Evolutionary conservation across 2,888 invertebrate genomes (phyloP), one percentile per base, ranked within the genome.

Genomic region (Gasteruption jaculator): DNA sequence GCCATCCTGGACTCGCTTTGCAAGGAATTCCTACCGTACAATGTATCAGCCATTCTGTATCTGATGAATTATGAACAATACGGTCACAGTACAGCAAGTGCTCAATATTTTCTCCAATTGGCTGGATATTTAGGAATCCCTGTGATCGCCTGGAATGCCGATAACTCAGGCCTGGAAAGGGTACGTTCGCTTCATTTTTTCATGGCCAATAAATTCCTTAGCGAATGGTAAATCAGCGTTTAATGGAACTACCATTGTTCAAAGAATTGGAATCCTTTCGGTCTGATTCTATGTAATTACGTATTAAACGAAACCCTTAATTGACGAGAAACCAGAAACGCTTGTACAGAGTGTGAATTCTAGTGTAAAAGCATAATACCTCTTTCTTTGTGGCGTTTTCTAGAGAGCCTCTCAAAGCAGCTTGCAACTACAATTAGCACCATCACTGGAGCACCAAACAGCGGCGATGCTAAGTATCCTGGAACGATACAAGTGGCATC

Each of bases 101-200:
- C 91, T 44, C 92, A 93, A 72, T 93, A 93, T 74, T 91, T 93
- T 72, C 80, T 93, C 53, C 92, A 93, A 75, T 77, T 93, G 62
- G 91, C 92, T 54, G 91, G 91, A 43, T 93, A 93, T 74, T 78
- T 94, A 59, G 94, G 93, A 53, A 92, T 95, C 66, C 95, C 95
- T 57, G 92, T 95, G 38, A 91, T 95, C 57, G 91, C 92, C 6
- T 96, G 95, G 95, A 95, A 95, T 73, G 93, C 94, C 6, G 95
- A 96, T 72, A 95, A 95, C 73, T 91, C 94, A 26, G 95, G 93
- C 25, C 78, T 93, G 44, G 82, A 79, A 56, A 70, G 76, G 57
- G 70, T 68, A 48, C 60, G 65, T 55, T 27, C 34, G 61, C 66
- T 68, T 49, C 55, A 59, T 31, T 21, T 6, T 20, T 24, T 15